These are phyloP conservation scores for Idaea dimidiata DNA, from an alignment of 2,888 invertebrate genomes.

Conservation along the genomic window DNA sequence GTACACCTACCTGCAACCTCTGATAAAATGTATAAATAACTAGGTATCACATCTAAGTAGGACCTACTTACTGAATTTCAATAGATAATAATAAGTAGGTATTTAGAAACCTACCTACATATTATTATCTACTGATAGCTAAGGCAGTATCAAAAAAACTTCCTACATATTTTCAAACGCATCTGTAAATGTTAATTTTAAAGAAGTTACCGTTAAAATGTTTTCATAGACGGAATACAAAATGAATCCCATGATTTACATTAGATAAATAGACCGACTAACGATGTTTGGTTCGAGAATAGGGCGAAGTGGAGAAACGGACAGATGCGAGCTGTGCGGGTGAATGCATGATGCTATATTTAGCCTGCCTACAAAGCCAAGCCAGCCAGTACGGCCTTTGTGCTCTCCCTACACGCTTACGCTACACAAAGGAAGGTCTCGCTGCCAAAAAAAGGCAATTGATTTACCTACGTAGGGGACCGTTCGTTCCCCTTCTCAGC, in stretches of 20 bases:
- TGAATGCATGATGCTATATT: slow-evolving; percentile 71
- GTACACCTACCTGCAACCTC: no score
- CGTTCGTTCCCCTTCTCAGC: slow-evolving; percentile 63
- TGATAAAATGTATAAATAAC: no score
- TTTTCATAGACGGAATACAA: neutral
- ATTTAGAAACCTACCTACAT: neutral
- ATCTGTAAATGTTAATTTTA: neutral
- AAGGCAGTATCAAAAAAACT: neutral
- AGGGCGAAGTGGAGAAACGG: slow-evolving; percentile 27
- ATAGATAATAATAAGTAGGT: no score
- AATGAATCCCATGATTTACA: neutral
- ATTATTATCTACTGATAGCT: neutral
- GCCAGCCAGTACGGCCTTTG: slow-evolving; percentile 76
- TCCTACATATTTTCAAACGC: neutral
- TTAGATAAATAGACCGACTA: neutral
- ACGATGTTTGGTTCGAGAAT: neutral
- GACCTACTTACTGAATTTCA: no score
- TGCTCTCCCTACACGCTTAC: slow-evolving; percentile 57
- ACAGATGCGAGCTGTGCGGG: slow-evolving; percentile 71
- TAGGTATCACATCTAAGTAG: no score
- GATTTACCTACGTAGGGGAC: slow-evolving; percentile 64
- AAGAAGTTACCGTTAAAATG: neutral
- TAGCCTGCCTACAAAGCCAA: slow-evolving; percentile 69
- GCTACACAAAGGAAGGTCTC: slow-evolving; percentile 73
- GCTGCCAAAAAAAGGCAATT: slow-evolving; percentile 69